Evolutionary conservation across 35 echinoderm and acorn worm species (phyloP).

Genomic region (Anneissia japonica): DNA sequence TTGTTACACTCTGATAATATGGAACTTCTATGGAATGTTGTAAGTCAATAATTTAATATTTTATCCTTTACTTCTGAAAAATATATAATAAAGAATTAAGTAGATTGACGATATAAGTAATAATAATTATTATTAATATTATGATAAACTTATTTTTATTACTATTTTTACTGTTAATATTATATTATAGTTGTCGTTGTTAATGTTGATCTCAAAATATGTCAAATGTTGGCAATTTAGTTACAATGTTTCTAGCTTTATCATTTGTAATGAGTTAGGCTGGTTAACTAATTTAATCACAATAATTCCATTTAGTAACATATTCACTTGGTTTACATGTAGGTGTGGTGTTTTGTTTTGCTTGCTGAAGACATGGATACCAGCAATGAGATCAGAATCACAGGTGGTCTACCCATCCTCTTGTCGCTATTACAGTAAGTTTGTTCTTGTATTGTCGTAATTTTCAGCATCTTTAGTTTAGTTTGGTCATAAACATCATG

Average conservation of each 20-base stretch:
- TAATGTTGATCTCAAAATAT: background rate
- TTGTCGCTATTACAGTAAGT: slow-evolving; percentile 92
- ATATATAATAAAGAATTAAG: background rate
- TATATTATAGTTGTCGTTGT: background rate
- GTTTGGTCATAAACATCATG: no score
- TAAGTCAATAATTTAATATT: slow-evolving; percentile 18
- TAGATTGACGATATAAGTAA: background rate
- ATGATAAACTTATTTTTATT: background rate
- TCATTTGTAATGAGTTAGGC: no score
- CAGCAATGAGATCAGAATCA: slow-evolving; percentile 88
- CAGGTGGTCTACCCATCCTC: slow-evolving; percentile 84
- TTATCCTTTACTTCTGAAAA: background rate
- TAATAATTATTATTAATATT: background rate
- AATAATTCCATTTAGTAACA: no score
- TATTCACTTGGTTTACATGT: no score
- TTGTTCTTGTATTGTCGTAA: no score
- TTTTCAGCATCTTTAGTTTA: no score
- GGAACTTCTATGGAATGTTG: slow-evolving; percentile 80
- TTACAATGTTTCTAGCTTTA: no score
- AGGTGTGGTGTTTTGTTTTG: slow-evolving; percentile 32
- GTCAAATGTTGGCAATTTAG: slow-evolving; percentile 17
- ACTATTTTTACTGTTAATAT: background rate
- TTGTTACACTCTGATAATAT: slow-evolving; percentile 77
- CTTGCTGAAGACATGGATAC: slow-evolving; percentile 79
- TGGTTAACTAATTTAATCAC: no score